A percentile compares a stretch with the other conserved stretches of the same genome.
Evolutionary conservation across 2,797 vertebrate species (phyloP).

Genomic region (Brachymystax lenok): DNA sequence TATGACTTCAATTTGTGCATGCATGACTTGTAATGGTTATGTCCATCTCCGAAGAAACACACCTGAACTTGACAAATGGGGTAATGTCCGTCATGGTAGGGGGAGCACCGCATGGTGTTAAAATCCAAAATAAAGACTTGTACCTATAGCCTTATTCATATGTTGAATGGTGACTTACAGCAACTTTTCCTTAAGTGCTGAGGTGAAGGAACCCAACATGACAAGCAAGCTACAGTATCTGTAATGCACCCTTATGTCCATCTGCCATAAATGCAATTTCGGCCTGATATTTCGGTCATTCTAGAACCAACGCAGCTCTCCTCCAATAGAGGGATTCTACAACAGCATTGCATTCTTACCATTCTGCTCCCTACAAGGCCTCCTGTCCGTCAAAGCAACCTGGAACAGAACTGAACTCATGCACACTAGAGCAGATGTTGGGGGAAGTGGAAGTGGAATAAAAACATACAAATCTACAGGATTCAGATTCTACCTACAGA

Average conservation of each 20-base stretch:
- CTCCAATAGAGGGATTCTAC: constrained; percentile 46
- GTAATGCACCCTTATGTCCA: constrained; percentile 34
- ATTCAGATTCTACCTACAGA: constrained; percentile 85
- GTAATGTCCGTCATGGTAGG: not conserved
- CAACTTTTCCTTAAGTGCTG: constrained; percentile 46
- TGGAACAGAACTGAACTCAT: constrained; percentile 69
- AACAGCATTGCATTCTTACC: constrained; percentile 35
- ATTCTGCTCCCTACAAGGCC: constrained; percentile 71
- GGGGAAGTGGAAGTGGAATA: constrained; percentile 69
- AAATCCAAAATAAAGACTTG: constrained; percentile 46
- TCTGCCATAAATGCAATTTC: constrained; percentile 40
- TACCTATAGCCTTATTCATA: constrained; percentile 49
- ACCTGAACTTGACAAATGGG: not conserved
- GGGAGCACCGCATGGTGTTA: not conserved
- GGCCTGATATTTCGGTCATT: constrained; percentile 49
- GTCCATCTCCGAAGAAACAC: constrained; percentile 24
- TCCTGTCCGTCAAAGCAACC: constrained; percentile 69
- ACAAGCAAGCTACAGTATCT: constrained; percentile 42
- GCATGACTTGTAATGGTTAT: constrained; percentile 53
- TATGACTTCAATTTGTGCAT: constrained; percentile 55
- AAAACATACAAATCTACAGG: constrained; percentile 83
- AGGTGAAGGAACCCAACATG: constrained; percentile 46
- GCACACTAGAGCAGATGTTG: constrained; percentile 61
- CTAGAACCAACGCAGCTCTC: constrained; percentile 49
- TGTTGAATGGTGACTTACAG: constrained; percentile 12